Conservation (phyloP, 2,888 invertebrate genomes). For the Noctua fimbriata region DNA sequence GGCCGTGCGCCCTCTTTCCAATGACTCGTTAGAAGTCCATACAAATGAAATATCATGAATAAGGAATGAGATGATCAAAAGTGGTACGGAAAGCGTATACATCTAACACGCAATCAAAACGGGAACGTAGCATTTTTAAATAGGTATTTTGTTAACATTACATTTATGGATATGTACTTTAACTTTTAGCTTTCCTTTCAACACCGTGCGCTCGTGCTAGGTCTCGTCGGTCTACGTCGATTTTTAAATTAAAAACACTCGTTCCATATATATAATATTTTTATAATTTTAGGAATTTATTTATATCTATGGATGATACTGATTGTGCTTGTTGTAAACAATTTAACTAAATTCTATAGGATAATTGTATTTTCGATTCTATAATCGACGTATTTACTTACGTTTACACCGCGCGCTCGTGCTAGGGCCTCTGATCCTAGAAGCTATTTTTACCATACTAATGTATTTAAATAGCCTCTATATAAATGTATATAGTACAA, state of each 20-base stretch:
- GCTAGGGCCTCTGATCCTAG: not conserved
- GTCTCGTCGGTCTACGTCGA: too few relatives aligned
- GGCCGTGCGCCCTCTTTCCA: constrained; percentile 59
- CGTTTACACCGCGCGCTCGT: too few relatives aligned
- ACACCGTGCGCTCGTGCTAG: too few relatives aligned
- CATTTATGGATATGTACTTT: not conserved
- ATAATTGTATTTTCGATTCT: too few relatives aligned
- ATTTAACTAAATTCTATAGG: too few relatives aligned
- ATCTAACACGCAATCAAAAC: constrained; percentile 50
- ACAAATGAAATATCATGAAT: constrained; percentile 81
- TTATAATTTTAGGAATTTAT: too few relatives aligned
- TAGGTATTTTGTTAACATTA: constrained; percentile 2
- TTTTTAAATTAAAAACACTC: too few relatives aligned
- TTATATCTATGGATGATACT: too few relatives aligned
- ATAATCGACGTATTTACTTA: too few relatives aligned
- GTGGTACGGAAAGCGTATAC: constrained; percentile 73
- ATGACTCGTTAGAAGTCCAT: constrained; percentile 71
- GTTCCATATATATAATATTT: too few relatives aligned
- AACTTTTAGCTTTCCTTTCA: too few relatives aligned
- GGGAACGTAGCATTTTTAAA: constrained; percentile 9
- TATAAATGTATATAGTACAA: not conserved
- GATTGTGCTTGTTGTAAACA: too few relatives aligned
- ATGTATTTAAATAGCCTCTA: not conserved
- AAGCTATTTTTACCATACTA: not conserved
- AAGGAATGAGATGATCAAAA: constrained; percentile 81